These are phyloP conservation scores for Meriones unguiculatus DNA, from an alignment of 2,113 vertebrate species.

Conservation along the genomic window DNA sequence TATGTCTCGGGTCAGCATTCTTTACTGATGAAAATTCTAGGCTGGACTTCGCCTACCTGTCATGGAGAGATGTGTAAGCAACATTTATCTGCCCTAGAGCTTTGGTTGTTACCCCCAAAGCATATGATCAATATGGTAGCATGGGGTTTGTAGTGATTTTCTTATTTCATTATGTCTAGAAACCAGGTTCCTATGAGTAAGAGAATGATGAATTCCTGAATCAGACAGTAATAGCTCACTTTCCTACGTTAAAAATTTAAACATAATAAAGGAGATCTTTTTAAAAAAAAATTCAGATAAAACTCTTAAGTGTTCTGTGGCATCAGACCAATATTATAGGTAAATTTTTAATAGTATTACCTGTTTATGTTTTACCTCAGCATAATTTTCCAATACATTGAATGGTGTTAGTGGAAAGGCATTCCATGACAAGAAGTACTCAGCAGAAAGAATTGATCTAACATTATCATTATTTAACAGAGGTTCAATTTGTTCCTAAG, in stretches of 20 bases:
- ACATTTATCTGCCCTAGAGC: constrained; percentile 35
- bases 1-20: constrained; percentile 81
- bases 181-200: constrained; percentile 50
- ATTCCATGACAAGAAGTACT: background rate
- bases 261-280: constrained; percentile 30
- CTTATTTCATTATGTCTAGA: constrained; percentile 68
- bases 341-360: background rate
- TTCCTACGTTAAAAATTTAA: constrained; percentile 52
- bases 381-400: constrained; percentile 12
- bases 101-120: constrained; percentile 33
- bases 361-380: constrained; percentile 1
- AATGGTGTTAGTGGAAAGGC: background rate
- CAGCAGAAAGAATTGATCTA: background rate
- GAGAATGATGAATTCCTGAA: background rate
- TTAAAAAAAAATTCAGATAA: constrained; percentile 15
- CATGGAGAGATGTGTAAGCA: constrained; percentile 56
- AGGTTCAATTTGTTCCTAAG: constrained; percentile 13
- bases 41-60: constrained; percentile 56
- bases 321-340: background rate
- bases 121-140: constrained; percentile 53
- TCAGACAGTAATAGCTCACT: constrained; percentile 18
- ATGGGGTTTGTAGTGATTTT: constrained; percentile 53
- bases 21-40: constrained; percentile 78
- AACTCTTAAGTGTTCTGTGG: constrained; percentile 4
- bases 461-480: constrained; percentile 27